Percentiles rank a stretch among this genome's conserved stretches.
Evolutionary conservation across 2,113 vertebrate genomes (phyloP).

Genomic region (Pseudorasbora parva): DNA sequence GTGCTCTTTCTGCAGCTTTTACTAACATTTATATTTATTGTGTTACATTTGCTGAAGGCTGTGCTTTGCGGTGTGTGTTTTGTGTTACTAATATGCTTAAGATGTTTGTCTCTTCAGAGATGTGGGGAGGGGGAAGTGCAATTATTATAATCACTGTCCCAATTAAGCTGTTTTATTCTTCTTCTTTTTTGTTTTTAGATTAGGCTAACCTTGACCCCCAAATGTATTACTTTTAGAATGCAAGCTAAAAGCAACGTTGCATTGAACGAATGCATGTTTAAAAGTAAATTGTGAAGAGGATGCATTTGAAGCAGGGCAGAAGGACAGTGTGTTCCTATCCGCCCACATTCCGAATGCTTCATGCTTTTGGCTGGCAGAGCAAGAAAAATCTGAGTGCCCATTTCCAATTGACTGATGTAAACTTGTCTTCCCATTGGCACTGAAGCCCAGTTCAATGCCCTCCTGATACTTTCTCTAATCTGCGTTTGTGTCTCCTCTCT

Average conservation of each 20-base stretch:
- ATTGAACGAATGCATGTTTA: neutral
- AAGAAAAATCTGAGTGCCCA: neutral
- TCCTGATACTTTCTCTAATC: slow-evolving; percentile 69
- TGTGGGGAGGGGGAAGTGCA: neutral
- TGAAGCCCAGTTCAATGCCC: slow-evolving; percentile 41
- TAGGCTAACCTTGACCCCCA: neutral
- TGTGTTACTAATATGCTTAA: slow-evolving; percentile 29
- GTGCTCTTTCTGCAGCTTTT: slow-evolving; percentile 40
- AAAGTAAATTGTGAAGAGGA: neutral
- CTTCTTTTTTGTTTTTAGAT: too few relatives aligned
- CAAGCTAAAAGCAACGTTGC: neutral
- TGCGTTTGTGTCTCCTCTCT: slow-evolving; percentile 74
- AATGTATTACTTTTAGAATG: neutral
- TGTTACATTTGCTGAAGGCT: slow-evolving; percentile 40
- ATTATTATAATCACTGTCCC: neutral
- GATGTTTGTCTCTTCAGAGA: slow-evolving; percentile 18
- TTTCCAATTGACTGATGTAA: slow-evolving; percentile 25
- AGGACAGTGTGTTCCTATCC: slow-evolving; percentile 7
- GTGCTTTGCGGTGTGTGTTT: slow-evolving; percentile 26
- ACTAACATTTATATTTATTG: slow-evolving; percentile 37
- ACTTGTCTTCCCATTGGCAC: slow-evolving; percentile 22
- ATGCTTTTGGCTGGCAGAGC: slow-evolving; percentile 34
- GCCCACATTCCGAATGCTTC: slow-evolving; percentile 8
- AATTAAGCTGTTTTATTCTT: neutral
- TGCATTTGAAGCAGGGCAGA: slow-evolving; percentile 5